A percentile compares a stretch with the other conserved stretches of the same genome.
Evolutionary conservation across 2,113 vertebrate species (phyloP).

Genomic region (Azemiops feae): DNA sequence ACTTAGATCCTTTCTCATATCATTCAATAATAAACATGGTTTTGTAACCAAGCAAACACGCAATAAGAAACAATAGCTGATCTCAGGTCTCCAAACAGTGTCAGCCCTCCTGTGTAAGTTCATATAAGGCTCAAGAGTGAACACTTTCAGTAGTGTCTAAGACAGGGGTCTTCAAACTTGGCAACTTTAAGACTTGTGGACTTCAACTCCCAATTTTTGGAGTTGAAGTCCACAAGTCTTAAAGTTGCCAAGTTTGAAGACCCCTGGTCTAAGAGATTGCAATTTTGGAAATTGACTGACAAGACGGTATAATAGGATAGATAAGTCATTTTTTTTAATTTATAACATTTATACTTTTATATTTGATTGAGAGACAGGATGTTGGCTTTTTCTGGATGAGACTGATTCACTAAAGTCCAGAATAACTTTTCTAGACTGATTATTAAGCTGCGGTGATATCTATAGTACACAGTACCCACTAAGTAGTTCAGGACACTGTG

Average conservation of each 20-base stretch:
- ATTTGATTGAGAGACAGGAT: background rate
- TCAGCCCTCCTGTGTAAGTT: background rate
- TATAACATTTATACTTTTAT: too few relatives aligned
- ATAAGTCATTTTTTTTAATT: background rate
- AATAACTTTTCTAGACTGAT: background rate
- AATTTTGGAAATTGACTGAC: background rate
- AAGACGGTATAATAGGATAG: background rate
- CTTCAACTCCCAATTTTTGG: too few relatives aligned
- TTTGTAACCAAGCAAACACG: too few relatives aligned
- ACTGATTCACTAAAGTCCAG: too few relatives aligned
- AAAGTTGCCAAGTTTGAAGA: too few relatives aligned
- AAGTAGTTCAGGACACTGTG: background rate
- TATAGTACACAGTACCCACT: background rate
- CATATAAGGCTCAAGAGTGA: background rate
- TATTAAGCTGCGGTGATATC: background rate
- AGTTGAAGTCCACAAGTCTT: too few relatives aligned
- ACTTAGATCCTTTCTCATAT: background rate
- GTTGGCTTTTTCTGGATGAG: too few relatives aligned
- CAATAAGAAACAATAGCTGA: background rate
- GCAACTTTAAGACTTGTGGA: too few relatives aligned
- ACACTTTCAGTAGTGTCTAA: background rate
- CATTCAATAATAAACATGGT: background rate
- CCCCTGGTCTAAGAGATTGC: background rate
- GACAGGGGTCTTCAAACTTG: too few relatives aligned
- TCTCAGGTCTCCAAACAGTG: background rate